Evolutionary conservation across 2,113 vertebrate genomes (phyloP), one percentile per base, ranked within the genome.

Genomic region (Proterorhinus semilunaris): DNA sequence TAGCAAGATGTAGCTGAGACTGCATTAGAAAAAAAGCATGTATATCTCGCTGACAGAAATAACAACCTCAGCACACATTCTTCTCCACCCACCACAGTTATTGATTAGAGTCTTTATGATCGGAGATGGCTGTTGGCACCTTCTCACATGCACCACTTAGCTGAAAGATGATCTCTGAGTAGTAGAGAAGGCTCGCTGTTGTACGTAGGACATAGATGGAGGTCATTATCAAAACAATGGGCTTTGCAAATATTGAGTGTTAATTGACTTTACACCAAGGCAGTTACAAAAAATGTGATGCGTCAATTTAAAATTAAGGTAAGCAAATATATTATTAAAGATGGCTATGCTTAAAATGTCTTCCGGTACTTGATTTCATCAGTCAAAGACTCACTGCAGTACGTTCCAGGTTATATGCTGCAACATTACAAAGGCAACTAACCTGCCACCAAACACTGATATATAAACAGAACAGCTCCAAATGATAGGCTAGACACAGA

Each of bases 51-150:
- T 62, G 27, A 36, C 27, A 36, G 27, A 61, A 74, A 48, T 72
- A 59, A 16, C 16, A 27, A 68, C 61, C 65, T 15, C 59, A 59
- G 75, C 57, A 73, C 7, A 46, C 71, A 47, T 54, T 36, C 47
- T 4, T 66, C 58, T 21, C 15, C 68, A 66, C 52, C 73, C 79
- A 21, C 12, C 42, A 63, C 62, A 68, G 16, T 64, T 86, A 85
- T 87, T 84, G 86, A 88, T 80, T 79, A 27, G 52, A 76, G 64
- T 62, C 68, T 70, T 80, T 16, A 65, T 66, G 65, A 74, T 36
- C 71, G 73, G 72, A 81, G 65, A 83, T 61, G 69, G 15, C 7
- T 78, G 59, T 70, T 83, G 81, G 81, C 68, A 68, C 78, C 82
- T n/a, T 16, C 59, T 79, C 51, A 62, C 73, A 81, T 84, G 63